phyloP scores from a whole-genome alignment of 2,113 vertebrate genomes.

The Progne subis region DNA sequence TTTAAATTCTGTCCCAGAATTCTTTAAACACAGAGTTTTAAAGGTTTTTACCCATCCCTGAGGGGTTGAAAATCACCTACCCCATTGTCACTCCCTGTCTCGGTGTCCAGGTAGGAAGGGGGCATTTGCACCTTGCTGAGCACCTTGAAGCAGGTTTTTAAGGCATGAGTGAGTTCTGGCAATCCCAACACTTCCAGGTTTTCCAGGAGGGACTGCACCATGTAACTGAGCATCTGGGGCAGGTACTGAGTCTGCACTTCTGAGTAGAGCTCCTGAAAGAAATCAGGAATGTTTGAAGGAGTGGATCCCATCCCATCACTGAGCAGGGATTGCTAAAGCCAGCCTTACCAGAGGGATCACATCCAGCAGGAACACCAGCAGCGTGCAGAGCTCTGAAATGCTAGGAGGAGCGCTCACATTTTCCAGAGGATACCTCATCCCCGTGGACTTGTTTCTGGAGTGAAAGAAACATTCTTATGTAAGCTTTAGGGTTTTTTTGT shows the following conservation, averaged over 20 bases:
- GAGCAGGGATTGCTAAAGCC: fast-evolving
- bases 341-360: slow-evolving; percentile 90
- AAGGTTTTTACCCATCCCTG: background rate
- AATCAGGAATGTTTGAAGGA: background rate
- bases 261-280: slow-evolving; percentile 88
- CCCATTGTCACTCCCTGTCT: slow-evolving; percentile 35
- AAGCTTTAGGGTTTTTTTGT: background rate
- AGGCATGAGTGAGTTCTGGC: slow-evolving; percentile 84
- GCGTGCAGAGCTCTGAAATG: slow-evolving; percentile 85
- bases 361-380: slow-evolving; percentile 91
- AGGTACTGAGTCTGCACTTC: slow-evolving; percentile 93
- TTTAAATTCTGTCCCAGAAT: background rate
- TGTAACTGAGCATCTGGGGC: slow-evolving; percentile 90
- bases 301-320: background rate
- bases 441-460: slow-evolving; percentile 54
- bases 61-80: slow-evolving; percentile 49
- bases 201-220: slow-evolving; percentile 80
- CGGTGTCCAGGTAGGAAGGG: slow-evolving; percentile 85
- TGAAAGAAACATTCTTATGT: background rate
- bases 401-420: slow-evolving; percentile 70
- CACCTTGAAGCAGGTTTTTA: slow-evolving; percentile 91
- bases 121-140: slow-evolving; percentile 98
- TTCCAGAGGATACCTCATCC: slow-evolving; percentile 5
- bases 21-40: background rate
- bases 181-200: slow-evolving; percentile 78